These are phyloP conservation scores for Podarcis siculus DNA, from an alignment of 2,797 vertebrate species.

Conservation along the genomic window DNA sequence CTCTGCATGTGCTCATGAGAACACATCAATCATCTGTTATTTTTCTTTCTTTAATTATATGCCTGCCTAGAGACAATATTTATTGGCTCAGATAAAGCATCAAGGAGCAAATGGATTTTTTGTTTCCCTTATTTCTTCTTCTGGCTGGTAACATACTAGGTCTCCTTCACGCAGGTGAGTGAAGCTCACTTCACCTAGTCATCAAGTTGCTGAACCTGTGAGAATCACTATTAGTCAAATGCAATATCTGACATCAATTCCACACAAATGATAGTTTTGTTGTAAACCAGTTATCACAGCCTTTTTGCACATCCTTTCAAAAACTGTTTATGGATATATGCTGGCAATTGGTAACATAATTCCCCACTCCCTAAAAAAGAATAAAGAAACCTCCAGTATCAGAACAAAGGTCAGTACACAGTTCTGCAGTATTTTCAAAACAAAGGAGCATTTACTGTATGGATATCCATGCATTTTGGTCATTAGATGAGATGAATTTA, in stretches of 20 bases:
- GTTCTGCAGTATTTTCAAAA: not conserved
- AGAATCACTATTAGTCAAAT: not conserved
- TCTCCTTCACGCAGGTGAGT: not conserved
- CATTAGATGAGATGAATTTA: not conserved
- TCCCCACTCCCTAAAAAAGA: no score
- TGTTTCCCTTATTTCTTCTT: conserved; percentile 26
- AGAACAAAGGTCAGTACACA: not conserved
- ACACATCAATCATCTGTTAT: rapidly evolving
- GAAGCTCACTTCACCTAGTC: not conserved
- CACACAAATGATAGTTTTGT: not conserved
- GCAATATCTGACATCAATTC: not conserved
- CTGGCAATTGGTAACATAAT: not conserved
- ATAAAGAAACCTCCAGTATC: not conserved
- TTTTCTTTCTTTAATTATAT: conserved; percentile 23
- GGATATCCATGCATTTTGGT: not conserved
- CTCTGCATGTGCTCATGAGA: not conserved
- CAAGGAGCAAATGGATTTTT: not conserved
- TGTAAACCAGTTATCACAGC: not conserved
- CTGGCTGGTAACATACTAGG: not conserved
- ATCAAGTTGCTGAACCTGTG: not conserved
- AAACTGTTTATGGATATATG: not conserved
- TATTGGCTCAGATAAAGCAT: conserved; percentile 5
- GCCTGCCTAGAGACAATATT: conserved; percentile 37
- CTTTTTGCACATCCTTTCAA: not conserved
- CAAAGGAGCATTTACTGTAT: no score